phyloP scores from a whole-genome alignment of 2,113 vertebrate species.

The Alligator mississippiensis region DNA sequence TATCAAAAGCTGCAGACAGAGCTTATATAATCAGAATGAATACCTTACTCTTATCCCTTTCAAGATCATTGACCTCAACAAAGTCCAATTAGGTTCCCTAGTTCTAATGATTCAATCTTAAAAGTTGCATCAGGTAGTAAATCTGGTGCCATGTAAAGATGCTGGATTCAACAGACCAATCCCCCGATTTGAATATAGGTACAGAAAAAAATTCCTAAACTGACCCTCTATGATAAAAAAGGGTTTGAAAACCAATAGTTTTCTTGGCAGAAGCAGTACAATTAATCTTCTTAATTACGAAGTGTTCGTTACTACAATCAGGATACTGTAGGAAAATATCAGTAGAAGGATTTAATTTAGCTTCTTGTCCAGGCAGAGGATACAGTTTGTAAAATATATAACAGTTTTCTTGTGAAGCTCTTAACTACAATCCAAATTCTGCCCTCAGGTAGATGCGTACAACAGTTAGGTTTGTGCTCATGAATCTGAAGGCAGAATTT shows the following conservation, averaged over 20 bases:
- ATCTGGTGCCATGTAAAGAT: not conserved
- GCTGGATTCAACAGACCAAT: not conserved
- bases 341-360: not conserved
- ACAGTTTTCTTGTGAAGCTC: not conserved
- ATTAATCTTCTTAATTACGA: not conserved
- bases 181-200: not conserved
- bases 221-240: not conserved
- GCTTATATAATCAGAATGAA: not conserved
- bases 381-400: not conserved
- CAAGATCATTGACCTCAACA: not conserved
- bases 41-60: not conserved
- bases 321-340: not conserved
- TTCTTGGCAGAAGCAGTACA: accelerated
- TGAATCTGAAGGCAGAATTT: not conserved
- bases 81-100: not conserved
- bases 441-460: not conserved
- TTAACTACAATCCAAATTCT: not conserved
- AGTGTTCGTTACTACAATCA: not conserved
- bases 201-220: not conserved
- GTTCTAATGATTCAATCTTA: not conserved
- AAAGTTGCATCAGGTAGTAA: not conserved
- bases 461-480: not conserved
- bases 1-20: not conserved
- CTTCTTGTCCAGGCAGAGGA: not conserved
- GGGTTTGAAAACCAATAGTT: not conserved